phyloP scores from a whole-genome alignment of 2,888 invertebrate genomes.

The Agrochola lota region DNA sequence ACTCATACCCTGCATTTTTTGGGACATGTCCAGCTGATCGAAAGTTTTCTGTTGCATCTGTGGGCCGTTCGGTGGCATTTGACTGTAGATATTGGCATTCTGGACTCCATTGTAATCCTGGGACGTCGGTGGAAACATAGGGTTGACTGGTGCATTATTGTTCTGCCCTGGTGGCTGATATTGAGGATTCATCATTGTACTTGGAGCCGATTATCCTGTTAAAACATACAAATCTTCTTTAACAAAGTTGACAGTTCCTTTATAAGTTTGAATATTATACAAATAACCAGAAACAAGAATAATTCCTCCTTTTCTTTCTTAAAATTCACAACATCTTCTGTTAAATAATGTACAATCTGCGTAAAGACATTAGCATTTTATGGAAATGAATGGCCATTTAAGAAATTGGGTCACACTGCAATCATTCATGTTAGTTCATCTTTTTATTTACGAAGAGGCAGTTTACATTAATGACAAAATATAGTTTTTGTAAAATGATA shows the following conservation, averaged over 20 bases:
- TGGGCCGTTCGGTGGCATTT: constrained; percentile 75
- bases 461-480: neutral
- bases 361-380: neutral
- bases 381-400: neutral
- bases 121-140: constrained; percentile 81
- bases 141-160: constrained; percentile 85
- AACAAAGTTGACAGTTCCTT: neutral
- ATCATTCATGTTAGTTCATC: neutral
- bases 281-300: neutral
- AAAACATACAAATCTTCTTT: constrained; percentile 6
- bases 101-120: constrained; percentile 86
- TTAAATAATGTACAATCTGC: neutral
- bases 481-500: neutral
- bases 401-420: neutral
- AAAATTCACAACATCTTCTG: neutral
- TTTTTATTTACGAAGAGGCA: neutral
- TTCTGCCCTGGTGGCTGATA: constrained; percentile 87
- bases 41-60: constrained; percentile 67
- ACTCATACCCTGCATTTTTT: constrained; percentile 88
- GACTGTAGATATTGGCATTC: constrained; percentile 83
- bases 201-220: constrained; percentile 77
- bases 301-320: neutral
- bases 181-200: constrained; percentile 88
- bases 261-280: neutral
- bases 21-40: constrained; percentile 81